A percentile compares a stretch with the other conserved stretches of the same genome.
These are phyloP conservation scores for Andrena haemorrhoa DNA, from an alignment of 2,888 invertebrate species.

Conservation along the genomic window DNA sequence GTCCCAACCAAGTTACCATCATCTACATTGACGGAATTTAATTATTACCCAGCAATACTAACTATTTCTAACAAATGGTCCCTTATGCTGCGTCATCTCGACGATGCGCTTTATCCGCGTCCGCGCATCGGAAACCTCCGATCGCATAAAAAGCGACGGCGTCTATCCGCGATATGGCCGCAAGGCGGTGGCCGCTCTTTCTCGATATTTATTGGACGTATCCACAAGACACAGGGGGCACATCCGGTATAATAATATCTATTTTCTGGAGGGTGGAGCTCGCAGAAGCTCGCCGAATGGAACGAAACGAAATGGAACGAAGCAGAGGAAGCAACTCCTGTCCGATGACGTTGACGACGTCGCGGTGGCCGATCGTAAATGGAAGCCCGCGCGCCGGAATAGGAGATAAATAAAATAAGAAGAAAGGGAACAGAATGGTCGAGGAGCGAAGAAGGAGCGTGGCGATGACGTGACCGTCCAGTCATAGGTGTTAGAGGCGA, in stretches of 20 bases:
- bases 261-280: constrained; percentile 77
- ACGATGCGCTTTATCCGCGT: not conserved
- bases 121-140: constrained; percentile 25
- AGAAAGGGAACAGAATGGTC: constrained; percentile 71
- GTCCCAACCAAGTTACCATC: too few relatives aligned
- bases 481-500: constrained; percentile 69
- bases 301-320: constrained; percentile 64
- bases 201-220: constrained; percentile 78
- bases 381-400: constrained; percentile 47
- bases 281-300: constrained; percentile 67
- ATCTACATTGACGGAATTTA: not conserved
- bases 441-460: constrained; percentile 40
- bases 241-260: constrained; percentile 78
- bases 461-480: constrained; percentile 45
- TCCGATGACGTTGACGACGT: constrained; percentile 56
- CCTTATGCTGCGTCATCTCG: not conserved
- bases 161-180: constrained; percentile 55
- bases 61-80: not conserved
- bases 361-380: constrained; percentile 56
- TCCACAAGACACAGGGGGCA: constrained; percentile 64
- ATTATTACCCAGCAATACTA: not conserved
- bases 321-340: constrained; percentile 48
- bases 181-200: constrained; percentile 58
- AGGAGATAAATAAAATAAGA: constrained; percentile 77
- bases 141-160: constrained; percentile 66